Percentiles rank a stretch among this genome's conserved stretches.
phyloP scores from a whole-genome alignment of 1,140 invertebrate species.

The Papilio machaon region DNA sequence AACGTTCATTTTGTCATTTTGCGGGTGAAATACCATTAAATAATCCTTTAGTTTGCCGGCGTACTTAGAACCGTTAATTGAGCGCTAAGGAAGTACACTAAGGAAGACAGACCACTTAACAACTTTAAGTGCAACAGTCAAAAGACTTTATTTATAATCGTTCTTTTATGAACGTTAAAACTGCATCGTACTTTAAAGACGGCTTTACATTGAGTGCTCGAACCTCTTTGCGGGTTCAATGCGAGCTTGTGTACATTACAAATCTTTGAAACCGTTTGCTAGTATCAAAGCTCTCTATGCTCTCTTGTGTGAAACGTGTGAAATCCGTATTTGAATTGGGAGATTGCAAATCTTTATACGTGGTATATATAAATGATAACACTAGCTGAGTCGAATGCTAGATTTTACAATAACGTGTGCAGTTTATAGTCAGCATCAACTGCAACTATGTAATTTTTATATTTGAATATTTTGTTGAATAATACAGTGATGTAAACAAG shows the following conservation, averaged over 20 bases:
- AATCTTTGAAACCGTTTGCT: slow-evolving; percentile 16
- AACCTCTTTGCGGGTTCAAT: slow-evolving; percentile 19
- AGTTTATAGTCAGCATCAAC: not conserved
- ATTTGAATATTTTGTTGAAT: too few relatives aligned
- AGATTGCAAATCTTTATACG: not conserved
- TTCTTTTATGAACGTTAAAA: not conserved
- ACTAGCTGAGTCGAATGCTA: not conserved
- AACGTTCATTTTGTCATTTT: not conserved
- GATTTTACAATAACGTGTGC: not conserved
- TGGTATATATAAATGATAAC: not conserved
- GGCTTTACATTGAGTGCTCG: not conserved
- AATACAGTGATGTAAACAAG: too few relatives aligned
- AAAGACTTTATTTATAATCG: not conserved
- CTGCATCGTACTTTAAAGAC: slow-evolving; percentile 17
- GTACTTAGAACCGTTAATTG: too few relatives aligned
- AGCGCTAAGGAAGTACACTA: not conserved
- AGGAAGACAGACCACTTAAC: not conserved
- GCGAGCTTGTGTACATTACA: slow-evolving; percentile 28
- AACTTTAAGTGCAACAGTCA: not conserved
- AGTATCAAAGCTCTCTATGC: not conserved
- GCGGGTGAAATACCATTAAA: not conserved
- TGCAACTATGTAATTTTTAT: not conserved
- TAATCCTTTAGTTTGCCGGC: slow-evolving; percentile 1
- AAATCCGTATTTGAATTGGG: slow-evolving; percentile 29
- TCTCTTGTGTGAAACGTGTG: slow-evolving; percentile 10